phyloP scores from a whole-genome alignment of 2,888 invertebrate genomes.

The Rotaria sp. region DNA sequence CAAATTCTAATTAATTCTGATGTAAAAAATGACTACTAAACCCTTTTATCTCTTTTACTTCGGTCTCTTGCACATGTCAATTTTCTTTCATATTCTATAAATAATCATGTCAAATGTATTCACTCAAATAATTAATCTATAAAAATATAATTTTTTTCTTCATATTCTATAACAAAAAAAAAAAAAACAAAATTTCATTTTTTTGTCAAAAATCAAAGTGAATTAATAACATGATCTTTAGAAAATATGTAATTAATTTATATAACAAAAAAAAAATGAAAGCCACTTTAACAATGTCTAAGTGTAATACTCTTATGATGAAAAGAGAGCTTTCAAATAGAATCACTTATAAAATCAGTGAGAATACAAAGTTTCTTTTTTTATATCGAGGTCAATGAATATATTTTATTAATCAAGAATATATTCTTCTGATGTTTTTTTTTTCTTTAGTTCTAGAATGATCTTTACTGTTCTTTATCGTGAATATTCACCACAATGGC shows the following conservation, averaged over 20 bases:
- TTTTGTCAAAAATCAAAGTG: background rate
- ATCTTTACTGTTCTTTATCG: slow-evolving; percentile 13
- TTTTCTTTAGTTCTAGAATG: background rate
- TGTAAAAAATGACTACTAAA: background rate
- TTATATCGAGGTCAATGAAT: background rate
- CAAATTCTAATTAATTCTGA: too few relatives aligned
- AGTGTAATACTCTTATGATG: background rate
- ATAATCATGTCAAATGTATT: background rate
- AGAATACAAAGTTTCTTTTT: too few relatives aligned
- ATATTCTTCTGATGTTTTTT: background rate
- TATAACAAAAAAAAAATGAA: too few relatives aligned
- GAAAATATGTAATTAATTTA: background rate
- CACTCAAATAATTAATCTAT: background rate
- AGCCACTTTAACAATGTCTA: too few relatives aligned
- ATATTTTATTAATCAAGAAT: background rate
- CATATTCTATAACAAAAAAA: background rate
- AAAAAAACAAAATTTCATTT: too few relatives aligned
- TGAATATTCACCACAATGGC: background rate
- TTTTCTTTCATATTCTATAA: background rate
- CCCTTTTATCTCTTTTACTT: background rate
- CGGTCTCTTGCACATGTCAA: background rate
- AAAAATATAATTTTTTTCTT: background rate
- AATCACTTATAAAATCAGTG: background rate
- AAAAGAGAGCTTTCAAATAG: background rate
- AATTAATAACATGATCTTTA: background rate